A percentile compares a stretch with the other conserved stretches of the same genome.
Conservation (phyloP, 2,888 invertebrate species). For the Tortrix viridana region DNA sequence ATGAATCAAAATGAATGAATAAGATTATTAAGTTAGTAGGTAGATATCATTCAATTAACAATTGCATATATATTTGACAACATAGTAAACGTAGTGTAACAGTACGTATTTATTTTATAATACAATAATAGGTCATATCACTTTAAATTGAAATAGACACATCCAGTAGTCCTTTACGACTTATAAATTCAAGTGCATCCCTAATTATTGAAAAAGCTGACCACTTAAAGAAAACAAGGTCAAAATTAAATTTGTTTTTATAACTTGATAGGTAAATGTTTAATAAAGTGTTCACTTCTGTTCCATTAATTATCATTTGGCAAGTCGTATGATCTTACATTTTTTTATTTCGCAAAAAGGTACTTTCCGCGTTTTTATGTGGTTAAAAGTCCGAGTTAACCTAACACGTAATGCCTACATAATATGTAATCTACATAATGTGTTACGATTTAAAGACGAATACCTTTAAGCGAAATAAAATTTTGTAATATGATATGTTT, state of each 20-base stretch:
- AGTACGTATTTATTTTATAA: conserved; percentile 15
- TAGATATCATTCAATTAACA: conserved; percentile 25
- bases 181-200: conserved; percentile 16
- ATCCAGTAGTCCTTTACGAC: conserved; percentile 1
- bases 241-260: conserved; percentile 20
- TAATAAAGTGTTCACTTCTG: conserved; percentile 12
- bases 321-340: no score
- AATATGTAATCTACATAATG: no score
- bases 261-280: conserved; percentile 24
- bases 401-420: no score
- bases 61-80: conserved; percentile 13
- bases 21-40: conserved; percentile 8
- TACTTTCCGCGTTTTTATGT: no score
- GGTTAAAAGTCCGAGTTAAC: no score
- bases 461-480: no score
- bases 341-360: no score
- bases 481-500: no score
- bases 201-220: conserved; percentile 21
- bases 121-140: conserved; percentile 13
- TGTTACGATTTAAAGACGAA: no score
- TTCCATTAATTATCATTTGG: no score
- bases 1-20: conserved; percentile 19
- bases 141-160: conserved; percentile 14
- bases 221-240: conserved; percentile 12
- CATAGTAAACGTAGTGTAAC: conserved; percentile 12